A percentile compares a stretch with the other conserved stretches of the same genome.
These are phyloP conservation scores for Drosophila affinis DNA, from an alignment of 2,888 invertebrate genomes.

Conservation along the genomic window DNA sequence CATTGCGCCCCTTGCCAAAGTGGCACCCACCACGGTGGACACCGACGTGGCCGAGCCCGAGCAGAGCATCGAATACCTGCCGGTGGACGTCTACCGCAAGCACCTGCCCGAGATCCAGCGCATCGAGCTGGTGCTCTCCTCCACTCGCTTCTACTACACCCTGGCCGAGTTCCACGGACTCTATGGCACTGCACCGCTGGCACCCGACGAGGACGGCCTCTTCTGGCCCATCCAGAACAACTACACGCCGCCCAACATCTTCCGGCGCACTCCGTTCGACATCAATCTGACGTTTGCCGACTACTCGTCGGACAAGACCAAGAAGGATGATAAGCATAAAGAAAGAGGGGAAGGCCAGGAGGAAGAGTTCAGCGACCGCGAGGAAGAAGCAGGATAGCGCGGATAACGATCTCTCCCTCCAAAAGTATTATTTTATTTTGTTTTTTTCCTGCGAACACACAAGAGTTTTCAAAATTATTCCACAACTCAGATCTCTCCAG, in stretches of 20 bases:
- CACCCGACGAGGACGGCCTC: constrained; percentile 68
- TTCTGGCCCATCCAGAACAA: constrained; percentile 79
- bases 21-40: no score
- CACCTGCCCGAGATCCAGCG: constrained; percentile 78
- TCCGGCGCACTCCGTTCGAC: constrained; percentile 75
- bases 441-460: no score
- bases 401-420: no score
- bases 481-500: background rate
- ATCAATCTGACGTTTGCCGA: constrained; percentile 79
- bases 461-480: background rate
- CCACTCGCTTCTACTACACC: constrained; percentile 69
- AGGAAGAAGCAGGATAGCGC: background rate
- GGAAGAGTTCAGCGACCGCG: background rate
- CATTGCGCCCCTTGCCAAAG: no score
- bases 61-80: background rate
- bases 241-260: constrained; percentile 72
- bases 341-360: background rate
- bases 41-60: background rate
- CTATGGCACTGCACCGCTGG: constrained; percentile 57
- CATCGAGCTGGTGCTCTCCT: constrained; percentile 73
- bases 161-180: constrained; percentile 57
- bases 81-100: constrained; percentile 56
- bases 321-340: background rate
- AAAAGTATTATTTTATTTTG: background rate
- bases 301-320: constrained; percentile 51